Percentiles rank a stretch among this genome's conserved stretches.
phyloP scores from a whole-genome alignment of 2,797 vertebrate genomes.

The Champsocephalus gunnari region DNA sequence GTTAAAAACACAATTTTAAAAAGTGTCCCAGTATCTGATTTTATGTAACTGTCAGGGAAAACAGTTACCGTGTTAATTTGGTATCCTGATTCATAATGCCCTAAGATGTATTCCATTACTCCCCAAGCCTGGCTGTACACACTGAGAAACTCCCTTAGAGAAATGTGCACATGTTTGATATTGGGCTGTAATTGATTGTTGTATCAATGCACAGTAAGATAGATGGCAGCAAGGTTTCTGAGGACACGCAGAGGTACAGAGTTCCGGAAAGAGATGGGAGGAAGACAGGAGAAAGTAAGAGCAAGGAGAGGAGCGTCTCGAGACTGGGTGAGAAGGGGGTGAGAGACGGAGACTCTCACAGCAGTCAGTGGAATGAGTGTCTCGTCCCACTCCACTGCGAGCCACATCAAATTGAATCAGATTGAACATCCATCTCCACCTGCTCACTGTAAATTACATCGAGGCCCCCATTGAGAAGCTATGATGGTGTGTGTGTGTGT shows the following conservation, averaged over 20 bases:
- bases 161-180: too few relatives aligned
- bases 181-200: too few relatives aligned
- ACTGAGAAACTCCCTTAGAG: too few relatives aligned
- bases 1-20: too few relatives aligned
- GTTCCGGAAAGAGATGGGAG: conserved; percentile 36
- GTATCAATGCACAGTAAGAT: conserved; percentile 1
- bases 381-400: conserved; percentile 66
- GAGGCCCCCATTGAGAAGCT: conserved; percentile 68
- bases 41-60: too few relatives aligned
- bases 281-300: conserved; percentile 27
- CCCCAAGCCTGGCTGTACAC: too few relatives aligned
- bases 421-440: conserved; percentile 81
- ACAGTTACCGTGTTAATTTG: too few relatives aligned
- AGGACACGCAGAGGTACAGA: conserved; percentile 8
- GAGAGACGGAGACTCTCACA: conserved; percentile 62
- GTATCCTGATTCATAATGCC: too few relatives aligned
- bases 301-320: conserved; percentile 9
- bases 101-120: too few relatives aligned
- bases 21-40: too few relatives aligned
- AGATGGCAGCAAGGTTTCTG: background rate
- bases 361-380: conserved; percentile 70
- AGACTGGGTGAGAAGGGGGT: conserved; percentile 38
- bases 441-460: conserved; percentile 81
- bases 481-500: conserved; percentile 26
- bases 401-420: conserved; percentile 82